Base-by-base conservation (phyloP, 2,888 invertebrate genomes). In the Microctonus brassicae region DNA sequence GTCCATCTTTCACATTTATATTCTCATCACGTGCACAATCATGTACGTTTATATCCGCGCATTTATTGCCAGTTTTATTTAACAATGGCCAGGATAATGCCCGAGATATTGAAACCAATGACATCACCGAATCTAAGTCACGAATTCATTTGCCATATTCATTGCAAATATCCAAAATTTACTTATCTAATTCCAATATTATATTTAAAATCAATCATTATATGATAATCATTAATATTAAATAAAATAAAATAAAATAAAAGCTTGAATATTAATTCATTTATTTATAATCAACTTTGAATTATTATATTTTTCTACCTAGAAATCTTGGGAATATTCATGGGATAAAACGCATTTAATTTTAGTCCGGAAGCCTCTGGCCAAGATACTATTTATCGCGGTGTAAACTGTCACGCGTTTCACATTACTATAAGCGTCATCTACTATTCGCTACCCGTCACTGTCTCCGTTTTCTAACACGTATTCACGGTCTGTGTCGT, bases 11-110 rank as follows among this genome's bases (percentile, higher is more conserved):
- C 55, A 61, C 36, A 64, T 68, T 29, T 77, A 76, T 52, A 74
- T 73, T 52, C 52, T 64, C 13, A 67, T 57, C 53, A 52, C 24
- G 67, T n/a, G n/a, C n/a, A n/a, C n/a, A n/a, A 58, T 70, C 72
- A 58, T 47, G 39, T 13, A 47, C 53, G 47, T 63, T 72, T 55
- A 68, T 58, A 42, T 29, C 65, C 34, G 36, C 72, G 60, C 68
- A 60, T 20, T 71, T 74, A 17, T 70, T 63, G 29, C 71, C 75
- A 57, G 72, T 73, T 22, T 78, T 70, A 52, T 78, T 78, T 75
- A 90, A 79, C 75, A 89, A 80, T 69, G 90, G 90, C 90, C 90
- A 89, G 77, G 89, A 89, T 80, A 88, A 88, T 69, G 90, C 89
- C 47, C 90, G 87, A 72, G 89, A 88, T 78, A 89, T 82, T 78